Base-by-base conservation (phyloP, 2,797 vertebrate genomes). In the Tenualosa thibaudeaui region DNA sequence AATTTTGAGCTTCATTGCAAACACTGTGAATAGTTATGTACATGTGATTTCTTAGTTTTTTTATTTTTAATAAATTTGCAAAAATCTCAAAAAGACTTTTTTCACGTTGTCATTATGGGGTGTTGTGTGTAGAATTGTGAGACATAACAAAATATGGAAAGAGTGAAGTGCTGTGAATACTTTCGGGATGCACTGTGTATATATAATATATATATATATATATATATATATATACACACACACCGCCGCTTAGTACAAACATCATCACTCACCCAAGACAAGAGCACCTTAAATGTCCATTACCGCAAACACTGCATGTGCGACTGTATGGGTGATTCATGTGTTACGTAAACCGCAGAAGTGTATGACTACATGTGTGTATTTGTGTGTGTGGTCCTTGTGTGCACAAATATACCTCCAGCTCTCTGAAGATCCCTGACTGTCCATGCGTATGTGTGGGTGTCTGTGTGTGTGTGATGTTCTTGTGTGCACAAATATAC, bases 401-500 rank as follows among this genome's bases (percentile, higher is more conserved):
- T 68, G 26, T 68, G 53, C n/a, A 22, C 9, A 51, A 9, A 51
- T 12, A 51, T 51, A 26, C 9, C 22, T 65, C 56, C 56, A 58
- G 22, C 60, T 65, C 60, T 24, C 60, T 65, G 60, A 7, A 0
- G 50, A 51, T 51, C 50, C 7, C 50, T 51, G 50, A 51, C 10
- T 15, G 13, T 75, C 10, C 4, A 10, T 75, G 68, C 15, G 26
- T 75, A 26, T 26, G n/a, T 68, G 62, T 26, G n/a, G 31, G 24
- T 26, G 60, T 65, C n/a, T 65, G 65, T 40, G 37, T 75, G 68
- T 31, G 31, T 43, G 31, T 40, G 31, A 49, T 49, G 46, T 49
- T 49, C 46, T 49, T 75, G 58, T 31, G n/a, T 26, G 62, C 24
- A 26, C 19, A 56, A 56, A 24, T 24, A 90, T 97, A 99, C 98